phyloP scores from a whole-genome alignment of 2,888 invertebrate species.

The Melikaiella ostensackeni region DNA sequence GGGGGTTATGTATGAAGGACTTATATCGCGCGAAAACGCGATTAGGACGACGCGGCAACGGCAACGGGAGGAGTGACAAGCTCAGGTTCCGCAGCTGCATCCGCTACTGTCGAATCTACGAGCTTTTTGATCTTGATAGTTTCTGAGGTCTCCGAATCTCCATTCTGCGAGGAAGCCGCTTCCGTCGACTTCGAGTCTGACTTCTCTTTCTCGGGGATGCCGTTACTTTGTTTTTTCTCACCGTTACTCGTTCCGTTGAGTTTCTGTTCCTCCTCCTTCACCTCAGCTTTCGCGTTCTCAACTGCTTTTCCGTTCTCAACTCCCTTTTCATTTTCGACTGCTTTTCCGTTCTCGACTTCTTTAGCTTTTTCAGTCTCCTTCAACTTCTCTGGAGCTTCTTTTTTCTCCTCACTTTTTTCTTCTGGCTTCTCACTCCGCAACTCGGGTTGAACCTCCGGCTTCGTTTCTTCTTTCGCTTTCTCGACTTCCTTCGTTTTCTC shows the following conservation, averaged over 20 bases:
- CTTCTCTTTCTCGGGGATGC: slow-evolving; percentile 66
- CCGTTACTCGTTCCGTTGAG: slow-evolving; percentile 63
- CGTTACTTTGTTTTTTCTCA: slow-evolving; percentile 71
- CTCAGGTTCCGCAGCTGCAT: slow-evolving; percentile 72
- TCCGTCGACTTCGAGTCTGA: slow-evolving; percentile 52
- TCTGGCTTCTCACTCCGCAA: slow-evolving; percentile 42
- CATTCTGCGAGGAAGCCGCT: slow-evolving; percentile 65
- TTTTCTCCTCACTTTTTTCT: slow-evolving; percentile 42
- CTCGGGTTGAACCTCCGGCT: slow-evolving; percentile 35
- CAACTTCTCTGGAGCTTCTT: slow-evolving; percentile 32
- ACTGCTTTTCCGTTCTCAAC: slow-evolving; percentile 39
- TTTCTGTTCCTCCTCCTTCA: slow-evolving; percentile 62
- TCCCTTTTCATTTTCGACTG: slow-evolving; percentile 33
- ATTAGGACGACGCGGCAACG: slow-evolving; percentile 76
- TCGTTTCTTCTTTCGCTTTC: slow-evolving; percentile 31
- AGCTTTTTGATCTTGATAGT: slow-evolving; percentile 74
- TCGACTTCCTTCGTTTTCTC: slow-evolving; percentile 48
- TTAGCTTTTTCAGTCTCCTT: slow-evolving; percentile 42
- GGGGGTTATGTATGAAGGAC: slow-evolving; percentile 71
- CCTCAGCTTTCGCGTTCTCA: slow-evolving; percentile 40
- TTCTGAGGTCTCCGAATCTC: slow-evolving; percentile 64
- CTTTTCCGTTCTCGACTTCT: slow-evolving; percentile 41
- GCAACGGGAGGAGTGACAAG: slow-evolving; percentile 73
- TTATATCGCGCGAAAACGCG: slow-evolving; percentile 55
- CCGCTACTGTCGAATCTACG: slow-evolving; percentile 70